Evolutionary conservation across 2,888 invertebrate species (phyloP).

Genomic region (Nemoura dubitans): DNA sequence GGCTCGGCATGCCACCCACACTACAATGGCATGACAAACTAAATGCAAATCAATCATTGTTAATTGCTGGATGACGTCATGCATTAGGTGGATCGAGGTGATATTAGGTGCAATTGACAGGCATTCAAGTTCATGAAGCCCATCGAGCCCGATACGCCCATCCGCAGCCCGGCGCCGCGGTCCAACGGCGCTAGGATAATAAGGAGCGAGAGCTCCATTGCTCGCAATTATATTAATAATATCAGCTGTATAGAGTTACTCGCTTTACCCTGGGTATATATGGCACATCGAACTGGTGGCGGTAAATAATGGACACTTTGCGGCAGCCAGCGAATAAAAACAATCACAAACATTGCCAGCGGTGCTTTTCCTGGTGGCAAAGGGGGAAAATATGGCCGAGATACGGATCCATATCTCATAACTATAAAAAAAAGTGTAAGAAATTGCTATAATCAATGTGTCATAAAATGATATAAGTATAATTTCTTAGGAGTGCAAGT

Average conservation of each 20-base stretch:
- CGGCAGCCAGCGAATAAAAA: background rate
- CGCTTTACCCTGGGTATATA: background rate
- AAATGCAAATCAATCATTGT: slow-evolving; percentile 7
- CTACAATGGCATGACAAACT: slow-evolving; percentile 7
- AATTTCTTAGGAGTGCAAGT: background rate
- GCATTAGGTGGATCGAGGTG: background rate
- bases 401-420: background rate
- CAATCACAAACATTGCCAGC: background rate
- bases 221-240: background rate
- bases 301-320: background rate
- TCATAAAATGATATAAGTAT: background rate
- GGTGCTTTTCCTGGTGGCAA: background rate
- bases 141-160: background rate
- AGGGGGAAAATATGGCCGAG: background rate
- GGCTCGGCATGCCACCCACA: background rate
- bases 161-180: background rate
- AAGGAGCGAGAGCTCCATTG: background rate
- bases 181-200: too few relatives aligned
- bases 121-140: slow-evolving; percentile 12
- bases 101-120: slow-evolving; percentile 24
- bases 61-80: slow-evolving; percentile 19
- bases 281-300: background rate
- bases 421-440: background rate
- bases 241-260: background rate
- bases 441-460: background rate